Base-by-base conservation (phyloP, 2,888 invertebrate species). In the Hedychridium roseum region DNA sequence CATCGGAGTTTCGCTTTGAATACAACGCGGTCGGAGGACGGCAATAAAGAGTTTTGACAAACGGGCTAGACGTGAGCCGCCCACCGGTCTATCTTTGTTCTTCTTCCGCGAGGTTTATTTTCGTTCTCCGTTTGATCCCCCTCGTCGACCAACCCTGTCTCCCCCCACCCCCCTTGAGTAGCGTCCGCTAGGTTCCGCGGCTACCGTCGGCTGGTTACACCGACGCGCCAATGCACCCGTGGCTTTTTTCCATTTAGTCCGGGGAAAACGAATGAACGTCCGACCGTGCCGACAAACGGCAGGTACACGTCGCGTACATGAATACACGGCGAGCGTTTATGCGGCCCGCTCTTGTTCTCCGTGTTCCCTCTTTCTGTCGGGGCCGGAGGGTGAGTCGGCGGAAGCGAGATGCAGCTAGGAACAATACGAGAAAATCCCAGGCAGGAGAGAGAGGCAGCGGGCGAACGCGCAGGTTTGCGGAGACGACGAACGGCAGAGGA, bases 1-100 rank as follows among this genome's bases (percentile, higher is more conserved):
- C 56, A 60, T 56, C 56, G 47, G 49, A 52, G 58, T 52, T 56
- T 53, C 60, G 67, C 64, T 73, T 72, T 73, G 73, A 73, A 73
- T 73, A 70, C 66, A 70, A 60, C 63, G 66, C 56, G n/a, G n/a
- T 48, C 55, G 50, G 57, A 64, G 64, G 57, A 60, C 60, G 66
- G 69, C 75, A 70, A 77, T 76, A 73, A 76, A 75, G 72, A 72
- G 68, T 72, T 76, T 75, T 76, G 73, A 76, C 74, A 76, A 76
- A 76, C 73, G 70, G 61, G 55, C 57, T 52, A 55, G 54, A 56
- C 64, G 54, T 50, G 60, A 16, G 39, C 30, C 39, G 43, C 32
- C 18, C 38, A 35, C 48, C 17, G 11, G 23, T 4, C 32, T 32
- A 9, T 32, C 12, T 12, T 3, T 32, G 9, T 7, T 16, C 17